Evolutionary conservation across 2,797 vertebrate species (phyloP).

Genomic region (Paramormyrops hopkinsi): DNA sequence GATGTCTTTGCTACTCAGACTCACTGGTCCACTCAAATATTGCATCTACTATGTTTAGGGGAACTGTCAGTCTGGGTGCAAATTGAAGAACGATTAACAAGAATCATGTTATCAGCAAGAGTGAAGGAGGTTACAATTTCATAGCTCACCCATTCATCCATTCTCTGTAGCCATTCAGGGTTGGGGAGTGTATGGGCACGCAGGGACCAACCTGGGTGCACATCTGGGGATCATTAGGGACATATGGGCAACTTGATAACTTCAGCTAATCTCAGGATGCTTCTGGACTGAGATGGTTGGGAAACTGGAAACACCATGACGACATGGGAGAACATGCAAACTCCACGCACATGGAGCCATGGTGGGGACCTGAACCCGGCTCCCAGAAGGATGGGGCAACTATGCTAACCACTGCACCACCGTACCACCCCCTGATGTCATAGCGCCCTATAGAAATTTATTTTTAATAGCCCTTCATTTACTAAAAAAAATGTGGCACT

Average conservation of each 20-base stretch:
- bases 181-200: not conserved
- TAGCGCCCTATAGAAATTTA: not conserved
- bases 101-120: not conserved
- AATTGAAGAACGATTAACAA: not conserved
- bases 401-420: not conserved
- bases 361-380: not conserved
- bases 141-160: not conserved
- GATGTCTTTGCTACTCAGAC: not conserved
- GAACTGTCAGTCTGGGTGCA: not conserved
- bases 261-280: not conserved
- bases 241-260: not conserved
- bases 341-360: not conserved
- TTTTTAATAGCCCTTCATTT: not conserved
- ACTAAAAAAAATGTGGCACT: not conserved
- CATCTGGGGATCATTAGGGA: not conserved
- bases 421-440: not conserved
- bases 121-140: not conserved
- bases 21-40: not conserved
- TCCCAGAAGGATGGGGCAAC: not conserved
- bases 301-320: not conserved
- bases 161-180: not conserved
- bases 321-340: not conserved
- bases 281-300: not conserved
- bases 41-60: not conserved
- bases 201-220: not conserved